These are phyloP conservation scores for Orius laevigatus DNA, from an alignment of 1,140 invertebrate genomes.

Conservation along the genomic window DNA sequence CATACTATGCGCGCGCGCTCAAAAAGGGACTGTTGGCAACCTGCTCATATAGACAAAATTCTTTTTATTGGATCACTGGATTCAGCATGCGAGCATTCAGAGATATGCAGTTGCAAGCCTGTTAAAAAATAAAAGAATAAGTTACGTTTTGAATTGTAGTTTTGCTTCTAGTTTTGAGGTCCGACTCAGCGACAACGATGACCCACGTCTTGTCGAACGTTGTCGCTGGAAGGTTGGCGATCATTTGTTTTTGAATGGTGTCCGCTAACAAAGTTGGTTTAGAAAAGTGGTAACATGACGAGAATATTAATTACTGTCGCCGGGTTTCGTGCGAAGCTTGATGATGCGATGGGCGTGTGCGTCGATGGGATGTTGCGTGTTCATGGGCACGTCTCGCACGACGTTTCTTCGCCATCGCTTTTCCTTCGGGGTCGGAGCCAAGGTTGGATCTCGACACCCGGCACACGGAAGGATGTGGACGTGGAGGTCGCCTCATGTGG, in stretches of 20 bases:
- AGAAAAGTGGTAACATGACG: conserved; percentile 23
- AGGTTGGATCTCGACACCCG: conserved; percentile 13
- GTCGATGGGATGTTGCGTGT: conserved; percentile 37
- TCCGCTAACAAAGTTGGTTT: no score
- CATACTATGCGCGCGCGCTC: no score
- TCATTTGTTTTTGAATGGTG: conserved; percentile 67
- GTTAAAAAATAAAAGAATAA: conserved; percentile 9
- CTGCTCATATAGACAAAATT: no score
- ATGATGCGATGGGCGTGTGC: conserved; percentile 25
- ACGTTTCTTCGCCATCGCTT: conserved; percentile 37
- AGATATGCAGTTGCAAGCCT: no score
- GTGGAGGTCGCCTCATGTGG: conserved; percentile 2
- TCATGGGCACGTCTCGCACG: conserved; percentile 34
- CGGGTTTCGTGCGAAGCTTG: conserved; percentile 36
- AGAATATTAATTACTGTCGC: conserved; percentile 72
- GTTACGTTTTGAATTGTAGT: conserved; percentile 25
- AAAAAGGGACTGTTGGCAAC: no score
- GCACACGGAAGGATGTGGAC: conserved; percentile 67
- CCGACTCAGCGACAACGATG: conserved; percentile 20
- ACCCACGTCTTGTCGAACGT: conserved; percentile 38
- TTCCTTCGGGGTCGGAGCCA: conserved; percentile 31
- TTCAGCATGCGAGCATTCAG: no score
- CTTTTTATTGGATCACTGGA: no score
- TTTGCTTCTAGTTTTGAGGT: conserved; percentile 24
- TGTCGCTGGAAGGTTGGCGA: conserved; percentile 69